Conservation (phyloP, 2,113 vertebrate species). For the Leucopternis melanops region DNA sequence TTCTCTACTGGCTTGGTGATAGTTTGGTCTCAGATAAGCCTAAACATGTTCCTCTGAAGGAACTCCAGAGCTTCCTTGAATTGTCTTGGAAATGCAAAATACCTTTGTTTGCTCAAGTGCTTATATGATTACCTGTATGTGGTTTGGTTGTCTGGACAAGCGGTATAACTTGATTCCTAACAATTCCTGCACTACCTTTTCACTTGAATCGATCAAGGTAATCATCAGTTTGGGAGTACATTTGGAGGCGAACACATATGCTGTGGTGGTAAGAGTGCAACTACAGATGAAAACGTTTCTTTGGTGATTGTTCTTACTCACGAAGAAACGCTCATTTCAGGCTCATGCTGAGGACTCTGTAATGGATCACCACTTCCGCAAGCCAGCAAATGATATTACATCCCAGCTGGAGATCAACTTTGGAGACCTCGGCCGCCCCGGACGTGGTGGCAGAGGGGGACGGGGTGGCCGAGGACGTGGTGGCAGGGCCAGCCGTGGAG, state of each 20-base stretch:
- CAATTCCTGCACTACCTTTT: neutral
- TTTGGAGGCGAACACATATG: neutral
- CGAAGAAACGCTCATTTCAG: neutral
- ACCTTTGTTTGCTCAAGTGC: neutral
- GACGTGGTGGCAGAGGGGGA: conserved; percentile 89
- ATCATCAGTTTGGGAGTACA: neutral
- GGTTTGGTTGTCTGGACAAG: neutral
- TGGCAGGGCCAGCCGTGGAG: conserved; percentile 85
- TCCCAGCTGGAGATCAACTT: conserved; percentile 99
- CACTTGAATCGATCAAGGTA: neutral
- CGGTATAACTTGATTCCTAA: neutral
- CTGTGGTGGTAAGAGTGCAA: neutral
- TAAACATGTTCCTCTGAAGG: neutral
- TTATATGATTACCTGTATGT: neutral
- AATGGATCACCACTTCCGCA: conserved; percentile 97
- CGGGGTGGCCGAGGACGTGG: conserved; percentile 89
- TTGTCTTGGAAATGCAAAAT: neutral
- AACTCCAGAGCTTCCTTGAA: neutral
- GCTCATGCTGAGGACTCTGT: conserved; percentile 81
- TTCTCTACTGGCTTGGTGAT: neutral
- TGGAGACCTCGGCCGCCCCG: conserved; percentile 94
- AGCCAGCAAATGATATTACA: conserved; percentile 98
- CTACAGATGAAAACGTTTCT: rapidly evolving
- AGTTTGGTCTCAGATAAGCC: neutral
- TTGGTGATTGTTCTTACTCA: neutral